These are phyloP conservation scores for Chaitophorus viminalis DNA, from an alignment of 2,888 invertebrate genomes.

Conservation along the genomic window DNA sequence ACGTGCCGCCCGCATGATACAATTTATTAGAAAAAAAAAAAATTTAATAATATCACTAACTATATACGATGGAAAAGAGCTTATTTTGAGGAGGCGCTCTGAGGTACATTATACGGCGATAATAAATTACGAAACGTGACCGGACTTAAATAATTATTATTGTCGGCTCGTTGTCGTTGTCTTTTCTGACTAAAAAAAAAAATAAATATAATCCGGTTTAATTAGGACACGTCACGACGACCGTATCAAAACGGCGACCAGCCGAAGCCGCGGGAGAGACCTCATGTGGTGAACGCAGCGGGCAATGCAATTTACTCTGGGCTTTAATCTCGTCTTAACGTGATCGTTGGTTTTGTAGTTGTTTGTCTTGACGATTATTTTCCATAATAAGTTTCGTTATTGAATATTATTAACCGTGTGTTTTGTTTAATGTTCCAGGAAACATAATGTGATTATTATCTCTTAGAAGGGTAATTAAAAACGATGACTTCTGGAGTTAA, in stretches of 20 bases:
- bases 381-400: neutral
- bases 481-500: constrained; percentile 3
- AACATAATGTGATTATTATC: neutral
- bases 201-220: constrained; percentile 61
- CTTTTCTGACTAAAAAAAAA: neutral
- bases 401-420: neutral
- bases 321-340: constrained; percentile 10
- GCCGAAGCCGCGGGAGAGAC: constrained; percentile 6
- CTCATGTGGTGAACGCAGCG: constrained; percentile 2
- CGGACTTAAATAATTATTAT: constrained; percentile 53
- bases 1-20: constrained; percentile 39
- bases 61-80: neutral
- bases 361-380: neutral
- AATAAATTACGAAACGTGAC: constrained; percentile 60
- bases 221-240: constrained; percentile 57
- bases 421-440: neutral
- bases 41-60: neutral
- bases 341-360: neutral
- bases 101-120: neutral
- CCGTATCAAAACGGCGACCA: constrained; percentile 2
- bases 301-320: constrained; percentile 1
- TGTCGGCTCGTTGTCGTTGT: constrained; percentile 42
- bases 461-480: constrained; percentile 2
- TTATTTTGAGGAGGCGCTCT: neutral
- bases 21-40: constrained; percentile 18